A percentile compares a stretch with the other conserved stretches of the same genome.
Evolutionary conservation across 2,888 invertebrate species (phyloP).

Genomic region (Cylindroiulus punctatus): DNA sequence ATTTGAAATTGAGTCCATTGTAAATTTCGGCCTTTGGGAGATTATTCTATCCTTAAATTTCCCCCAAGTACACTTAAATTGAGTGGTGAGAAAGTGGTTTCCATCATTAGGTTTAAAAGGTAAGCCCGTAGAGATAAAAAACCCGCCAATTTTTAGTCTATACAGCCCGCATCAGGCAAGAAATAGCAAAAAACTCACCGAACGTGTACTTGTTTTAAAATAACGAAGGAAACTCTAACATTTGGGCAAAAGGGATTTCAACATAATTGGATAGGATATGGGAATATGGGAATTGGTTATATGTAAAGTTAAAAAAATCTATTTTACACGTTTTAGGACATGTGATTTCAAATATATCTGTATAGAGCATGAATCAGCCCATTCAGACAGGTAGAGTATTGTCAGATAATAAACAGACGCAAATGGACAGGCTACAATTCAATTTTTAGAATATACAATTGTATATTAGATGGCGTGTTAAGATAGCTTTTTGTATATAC

Average conservation of each 20-base stretch:
- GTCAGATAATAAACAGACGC: background rate
- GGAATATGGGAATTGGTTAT: constrained; percentile 7
- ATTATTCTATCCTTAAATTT: constrained; percentile 43
- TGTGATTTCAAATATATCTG: background rate
- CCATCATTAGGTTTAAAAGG: constrained; percentile 47
- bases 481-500: background rate
- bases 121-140: constrained; percentile 21
- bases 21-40: constrained; percentile 35
- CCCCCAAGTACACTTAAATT: constrained; percentile 44
- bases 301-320: background rate
- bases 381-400: background rate
- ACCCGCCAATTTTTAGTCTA: background rate
- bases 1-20: constrained; percentile 43
- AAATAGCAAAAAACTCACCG: background rate
- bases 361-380: background rate
- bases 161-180: background rate
- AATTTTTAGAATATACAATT: background rate
- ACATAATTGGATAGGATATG: constrained; percentile 25
- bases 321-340: background rate
- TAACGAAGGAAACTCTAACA: background rate
- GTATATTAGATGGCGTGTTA: background rate
- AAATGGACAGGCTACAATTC: background rate
- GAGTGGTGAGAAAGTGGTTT: constrained; percentile 45
- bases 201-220: constrained; percentile 35
- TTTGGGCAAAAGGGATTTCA: constrained; percentile 18